Conservation (phyloP, 2,797 vertebrate species). For the Urosaurus nigricauda region DNA sequence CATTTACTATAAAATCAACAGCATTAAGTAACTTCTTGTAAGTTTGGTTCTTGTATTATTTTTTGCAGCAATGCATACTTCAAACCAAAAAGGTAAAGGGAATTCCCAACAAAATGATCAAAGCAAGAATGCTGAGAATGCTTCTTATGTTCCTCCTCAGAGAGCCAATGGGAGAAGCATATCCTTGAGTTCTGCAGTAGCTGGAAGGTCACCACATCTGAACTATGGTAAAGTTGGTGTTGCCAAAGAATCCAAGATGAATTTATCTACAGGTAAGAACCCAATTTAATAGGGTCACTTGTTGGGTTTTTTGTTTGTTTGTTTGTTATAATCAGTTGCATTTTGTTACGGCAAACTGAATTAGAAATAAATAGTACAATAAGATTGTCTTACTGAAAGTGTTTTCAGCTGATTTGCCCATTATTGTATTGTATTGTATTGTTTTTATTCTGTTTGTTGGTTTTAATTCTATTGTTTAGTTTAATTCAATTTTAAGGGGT, state of each 20-base stretch:
- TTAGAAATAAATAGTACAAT: neutral
- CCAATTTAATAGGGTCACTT: neutral
- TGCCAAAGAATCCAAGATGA: conserved; percentile 63
- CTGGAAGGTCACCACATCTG: conserved; percentile 46
- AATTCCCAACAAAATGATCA: conserved; percentile 67
- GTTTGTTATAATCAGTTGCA: too few species aligned
- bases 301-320: neutral
- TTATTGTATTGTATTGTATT: too few species aligned
- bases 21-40: conserved; percentile 3
- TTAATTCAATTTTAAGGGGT: too few species aligned
- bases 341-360: neutral
- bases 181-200: conserved; percentile 38
- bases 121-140: conserved; percentile 61
- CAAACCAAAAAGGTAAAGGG: conserved; percentile 67
- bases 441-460: too few species aligned
- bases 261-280: conserved; percentile 62
- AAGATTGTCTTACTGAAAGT: neutral
- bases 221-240: conserved; percentile 45
- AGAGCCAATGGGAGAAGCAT: conserved; percentile 61
- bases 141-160: conserved; percentile 51
- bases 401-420: too few species aligned
- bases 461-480: too few species aligned
- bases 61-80: conserved; percentile 56
- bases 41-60: conserved; percentile 34
- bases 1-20: conserved; percentile 10